Base-by-base conservation (phyloP, 2,888 invertebrate species). In the Rotaria socialis region DNA sequence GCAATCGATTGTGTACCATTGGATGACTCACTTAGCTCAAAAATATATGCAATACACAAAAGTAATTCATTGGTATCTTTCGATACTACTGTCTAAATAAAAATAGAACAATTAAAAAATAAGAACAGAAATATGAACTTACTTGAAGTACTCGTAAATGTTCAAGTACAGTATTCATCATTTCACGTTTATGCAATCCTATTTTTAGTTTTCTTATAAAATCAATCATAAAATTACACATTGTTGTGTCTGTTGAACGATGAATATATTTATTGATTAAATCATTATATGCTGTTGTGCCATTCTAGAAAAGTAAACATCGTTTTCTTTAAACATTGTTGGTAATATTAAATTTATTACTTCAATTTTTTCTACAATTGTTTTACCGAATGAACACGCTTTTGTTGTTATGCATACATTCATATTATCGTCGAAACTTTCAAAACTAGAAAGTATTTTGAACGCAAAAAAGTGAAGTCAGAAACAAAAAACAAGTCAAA, bases 171-270 rank as follows among this genome's bases (percentile, higher is more conserved):
- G 96, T 96, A 93, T 99, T 99, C 97, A 98, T 99, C 96, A 97
- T 96, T 92, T 97, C 97, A 93, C 96, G 96, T 93, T 97, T 97
- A 93, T 97, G 97, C 89, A 97, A 97, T 91, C 99, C 93, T 92
- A 96, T 96, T 92, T 98, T 98, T 89, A 99, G 94, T 93, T 98
- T 98, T 93, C 96, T 96, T 91, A 99, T 97, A 92, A 99, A 99
- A 93, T 97, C 97, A 91, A 98, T 97, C 98, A 99, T 98, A 93
- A 99, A 99, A 92, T 99, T 98, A 93, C 99, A 99, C 98, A 99
- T 98, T 14, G 97, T 97, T 89, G 97, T 98, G 89, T 97, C 94
- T 91, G 96, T 95, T 90, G 99, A 96, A 91, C 96, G 94, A 92
- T 97, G 99, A 89, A 97, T 95, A 93, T 96, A 98, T 89, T 96